Percentiles rank a stretch among this genome's conserved stretches.
Evolutionary conservation across 2,888 invertebrate genomes (phyloP).

Genomic region (Mythimna vitellina): DNA sequence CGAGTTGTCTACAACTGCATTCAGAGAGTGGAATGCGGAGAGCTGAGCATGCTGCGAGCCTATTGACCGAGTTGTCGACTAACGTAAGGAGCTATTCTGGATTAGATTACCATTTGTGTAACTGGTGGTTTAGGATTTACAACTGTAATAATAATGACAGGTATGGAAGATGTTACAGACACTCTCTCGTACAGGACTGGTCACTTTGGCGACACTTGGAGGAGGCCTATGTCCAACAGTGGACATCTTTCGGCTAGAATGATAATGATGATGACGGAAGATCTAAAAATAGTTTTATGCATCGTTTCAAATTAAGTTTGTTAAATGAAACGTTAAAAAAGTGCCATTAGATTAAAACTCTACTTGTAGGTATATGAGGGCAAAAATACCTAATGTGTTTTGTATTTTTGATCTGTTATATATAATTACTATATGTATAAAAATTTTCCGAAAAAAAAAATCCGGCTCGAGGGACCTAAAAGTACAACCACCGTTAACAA

Average conservation of each 20-base stretch:
- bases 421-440: too few relatives aligned
- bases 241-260: too few relatives aligned
- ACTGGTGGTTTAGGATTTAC: background rate
- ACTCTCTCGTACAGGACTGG: too few relatives aligned
- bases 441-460: background rate
- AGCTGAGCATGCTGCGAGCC: conserved; percentile 22
- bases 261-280: too few relatives aligned
- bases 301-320: background rate
- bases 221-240: too few relatives aligned
- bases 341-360: too few relatives aligned
- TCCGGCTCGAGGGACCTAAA: background rate
- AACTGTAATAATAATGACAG: background rate
- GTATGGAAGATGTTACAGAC: background rate
- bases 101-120: conserved; percentile 20
- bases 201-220: too few relatives aligned
- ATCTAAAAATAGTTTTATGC: background rate
- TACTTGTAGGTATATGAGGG: too few relatives aligned
- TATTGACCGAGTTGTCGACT: conserved; percentile 49
- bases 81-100: conserved; percentile 13
- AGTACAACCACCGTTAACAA: background rate
- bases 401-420: too few relatives aligned
- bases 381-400: too few relatives aligned
- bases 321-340: background rate
- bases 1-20: conserved; percentile 24
- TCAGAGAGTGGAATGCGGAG: conserved; percentile 58